Evolutionary conservation across 1,140 invertebrate species (phyloP).

Genomic region (Varroa destructor): DNA sequence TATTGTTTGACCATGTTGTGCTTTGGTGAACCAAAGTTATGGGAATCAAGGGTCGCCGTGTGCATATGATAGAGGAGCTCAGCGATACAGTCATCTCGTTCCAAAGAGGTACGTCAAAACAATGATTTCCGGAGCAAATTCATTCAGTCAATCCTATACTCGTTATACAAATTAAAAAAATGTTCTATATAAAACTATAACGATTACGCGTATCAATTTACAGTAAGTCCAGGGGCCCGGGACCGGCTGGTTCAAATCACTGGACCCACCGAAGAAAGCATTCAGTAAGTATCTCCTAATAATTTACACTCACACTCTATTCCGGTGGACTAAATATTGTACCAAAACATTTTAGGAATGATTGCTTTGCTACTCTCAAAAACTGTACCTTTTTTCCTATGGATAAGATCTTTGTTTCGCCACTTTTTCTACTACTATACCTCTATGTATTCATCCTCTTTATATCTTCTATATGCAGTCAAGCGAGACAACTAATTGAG

Average conservation of each 20-base stretch:
- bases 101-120: constrained; percentile 68
- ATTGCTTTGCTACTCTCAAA: neutral
- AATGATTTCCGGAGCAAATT: neutral
- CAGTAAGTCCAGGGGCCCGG: constrained; percentile 76
- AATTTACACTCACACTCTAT: constrained; percentile 22
- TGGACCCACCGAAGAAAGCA: constrained; percentile 67
- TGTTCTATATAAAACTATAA: constrained; percentile 32
- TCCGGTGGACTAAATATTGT: neutral
- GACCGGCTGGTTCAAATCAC: constrained; percentile 84
- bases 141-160: constrained; percentile 2
- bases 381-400: constrained; percentile 30
- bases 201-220: constrained; percentile 41
- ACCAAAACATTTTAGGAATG: neutral
- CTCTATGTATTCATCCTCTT: too few species aligned
- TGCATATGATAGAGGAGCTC: constrained; percentile 93
- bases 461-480: constrained; percentile 44
- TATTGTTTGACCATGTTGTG: constrained; percentile 32
- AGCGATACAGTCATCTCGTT: constrained; percentile 95
- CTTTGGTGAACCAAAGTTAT: constrained; percentile 56
- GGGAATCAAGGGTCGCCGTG: constrained; percentile 90
- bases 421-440: too few species aligned
- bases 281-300: constrained; percentile 53
- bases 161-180: neutral
- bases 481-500: constrained; percentile 76
- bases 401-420: too few species aligned